Conservation (phyloP, 2,797 vertebrate species). For the Galaxias olidus region DNA sequence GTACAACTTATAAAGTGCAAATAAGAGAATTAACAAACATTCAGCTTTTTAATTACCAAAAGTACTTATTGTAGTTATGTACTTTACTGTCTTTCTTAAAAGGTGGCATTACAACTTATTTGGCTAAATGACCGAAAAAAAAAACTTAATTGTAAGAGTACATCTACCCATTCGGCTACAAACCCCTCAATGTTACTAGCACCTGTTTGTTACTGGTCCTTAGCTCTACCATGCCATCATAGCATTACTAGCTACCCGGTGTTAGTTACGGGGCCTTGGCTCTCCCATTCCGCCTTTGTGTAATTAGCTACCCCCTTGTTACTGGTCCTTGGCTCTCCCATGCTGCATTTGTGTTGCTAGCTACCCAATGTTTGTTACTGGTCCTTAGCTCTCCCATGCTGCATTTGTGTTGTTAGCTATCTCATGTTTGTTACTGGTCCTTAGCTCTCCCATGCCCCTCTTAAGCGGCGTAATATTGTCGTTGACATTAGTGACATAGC, state of each 20-base stretch:
- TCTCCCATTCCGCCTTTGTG: conserved; percentile 48
- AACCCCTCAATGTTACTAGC: conserved; percentile 30
- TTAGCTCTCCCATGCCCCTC: too few species aligned
- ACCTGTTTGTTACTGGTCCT: conserved; percentile 42
- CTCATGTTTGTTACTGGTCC: too few species aligned
- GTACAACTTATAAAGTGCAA: conserved; percentile 8
- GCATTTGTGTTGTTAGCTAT: not conserved
- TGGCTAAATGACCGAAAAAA: conserved; percentile 43
- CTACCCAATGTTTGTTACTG: conserved; percentile 51
- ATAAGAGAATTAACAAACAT: not conserved
- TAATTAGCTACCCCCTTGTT: too few species aligned
- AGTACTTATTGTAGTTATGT: conserved; percentile 58
- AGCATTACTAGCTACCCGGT: conserved; percentile 52
- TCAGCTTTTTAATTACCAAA: conserved; percentile 12
- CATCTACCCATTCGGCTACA: conserved; percentile 64
- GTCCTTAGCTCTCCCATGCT: too few species aligned
- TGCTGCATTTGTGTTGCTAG: conserved; percentile 33
- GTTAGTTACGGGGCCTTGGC: conserved; percentile 51
- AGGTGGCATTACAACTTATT: conserved; percentile 64
- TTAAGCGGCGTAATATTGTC: too few species aligned
- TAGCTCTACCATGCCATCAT: too few species aligned
- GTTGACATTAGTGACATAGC: conserved; percentile 61
- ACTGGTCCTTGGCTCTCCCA: too few species aligned
- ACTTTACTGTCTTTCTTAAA: conserved; percentile 70
- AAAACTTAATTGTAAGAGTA: conserved; percentile 61